Conservation (phyloP, 2,797 vertebrate species). For the Sebastiscus tertius region DNA sequence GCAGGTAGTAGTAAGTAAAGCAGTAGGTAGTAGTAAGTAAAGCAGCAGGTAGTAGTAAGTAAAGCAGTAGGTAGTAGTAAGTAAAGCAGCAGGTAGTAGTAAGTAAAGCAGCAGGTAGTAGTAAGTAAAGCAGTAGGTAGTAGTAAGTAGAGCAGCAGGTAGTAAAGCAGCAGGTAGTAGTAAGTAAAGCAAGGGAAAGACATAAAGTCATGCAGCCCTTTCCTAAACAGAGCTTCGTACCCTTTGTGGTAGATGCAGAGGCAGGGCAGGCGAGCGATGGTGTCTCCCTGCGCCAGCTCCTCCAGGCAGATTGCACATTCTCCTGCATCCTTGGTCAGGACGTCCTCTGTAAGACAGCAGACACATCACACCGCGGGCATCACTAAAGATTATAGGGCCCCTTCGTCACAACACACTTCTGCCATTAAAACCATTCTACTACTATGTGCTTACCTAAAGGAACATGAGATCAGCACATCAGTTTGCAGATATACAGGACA, state of each 20-base stretch:
- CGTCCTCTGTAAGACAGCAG: slow-evolving; percentile 88
- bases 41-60: too few species aligned
- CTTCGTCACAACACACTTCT: neutral
- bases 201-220: too few species aligned
- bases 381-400: neutral
- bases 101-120: too few species aligned
- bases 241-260: slow-evolving; percentile 98
- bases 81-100: too few species aligned
- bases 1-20: too few species aligned
- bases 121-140: too few species aligned
- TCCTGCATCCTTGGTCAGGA: slow-evolving; percentile 92
- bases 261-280: slow-evolving; percentile 95
- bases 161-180: too few species aligned
- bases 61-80: too few species aligned
- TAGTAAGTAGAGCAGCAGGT: too few species aligned
- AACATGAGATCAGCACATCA: neutral
- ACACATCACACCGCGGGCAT: slow-evolving; percentile 1
- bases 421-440: neutral
- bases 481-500: neutral
- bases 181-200: neutral
- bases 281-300: slow-evolving; percentile 93
- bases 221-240: slow-evolving; percentile 56
- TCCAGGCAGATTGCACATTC: slow-evolving; percentile 98
- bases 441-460: neutral
- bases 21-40: too few species aligned